phyloP scores from a whole-genome alignment of 2,888 invertebrate genomes.

The Beris chalybata region DNA sequence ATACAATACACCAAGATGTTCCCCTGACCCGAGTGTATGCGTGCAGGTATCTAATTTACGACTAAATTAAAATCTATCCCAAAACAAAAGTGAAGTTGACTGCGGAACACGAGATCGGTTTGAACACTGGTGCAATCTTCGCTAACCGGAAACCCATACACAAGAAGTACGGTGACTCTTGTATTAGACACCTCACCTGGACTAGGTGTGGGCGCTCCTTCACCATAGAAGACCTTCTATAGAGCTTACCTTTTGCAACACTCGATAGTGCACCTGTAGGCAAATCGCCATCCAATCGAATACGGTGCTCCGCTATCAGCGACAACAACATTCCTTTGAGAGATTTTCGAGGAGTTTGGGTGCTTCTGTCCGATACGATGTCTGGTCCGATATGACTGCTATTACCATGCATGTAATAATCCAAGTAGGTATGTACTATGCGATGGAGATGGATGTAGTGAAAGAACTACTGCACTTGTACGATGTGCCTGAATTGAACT shows the following conservation, averaged over 20 bases:
- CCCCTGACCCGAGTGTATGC: conserved; percentile 26
- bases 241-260: too few relatives aligned
- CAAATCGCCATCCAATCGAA: conserved; percentile 8
- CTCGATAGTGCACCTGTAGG: conserved; percentile 19
- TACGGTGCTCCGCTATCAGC: conserved; percentile 16
- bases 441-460: too few relatives aligned
- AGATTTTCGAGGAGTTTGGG: conserved; percentile 31
- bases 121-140: too few relatives aligned
- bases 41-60: conserved; percentile 38
- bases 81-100: conserved; percentile 39
- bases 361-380: conserved; percentile 23
- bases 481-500: conserved; percentile 10
- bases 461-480: conserved; percentile 18
- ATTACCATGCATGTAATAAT: too few relatives aligned
- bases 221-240: conserved; percentile 13
- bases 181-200: too few relatives aligned
- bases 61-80: conserved; percentile 37
- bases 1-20: conserved; percentile 25
- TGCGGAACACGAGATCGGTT: too few relatives aligned
- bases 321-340: conserved; percentile 26
- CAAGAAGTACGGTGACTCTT: too few relatives aligned
- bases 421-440: too few relatives aligned
- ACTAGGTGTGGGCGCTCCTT: not conserved
- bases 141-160: too few relatives aligned
- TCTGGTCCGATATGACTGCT: too few relatives aligned